Base-by-base conservation (phyloP, 2,888 invertebrate genomes). In the Himalopsyche kuldschensis region DNA sequence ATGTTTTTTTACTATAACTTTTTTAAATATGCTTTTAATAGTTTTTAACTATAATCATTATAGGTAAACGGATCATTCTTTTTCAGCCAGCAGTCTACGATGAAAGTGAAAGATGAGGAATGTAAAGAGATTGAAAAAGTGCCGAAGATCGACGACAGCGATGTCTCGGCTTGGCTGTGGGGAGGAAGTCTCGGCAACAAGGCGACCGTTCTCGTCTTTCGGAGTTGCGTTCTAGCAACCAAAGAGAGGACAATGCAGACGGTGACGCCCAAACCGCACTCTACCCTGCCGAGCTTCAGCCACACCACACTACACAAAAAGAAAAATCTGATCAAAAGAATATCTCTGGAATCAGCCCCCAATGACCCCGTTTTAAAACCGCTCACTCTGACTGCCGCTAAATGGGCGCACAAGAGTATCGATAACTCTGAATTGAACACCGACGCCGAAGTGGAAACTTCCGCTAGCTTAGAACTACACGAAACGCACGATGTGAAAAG, bases 141-240 rank as follows among this genome's bases (percentile, higher is more conserved):
- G 10, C 79, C 84, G 76, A 82, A 63, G 17, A 41, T 46, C 10
- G 75, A 46, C 30, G 63, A 85, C 76, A 79, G 63, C 4, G 84
- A 84, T 24, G 20, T 79, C 27, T 78, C 90, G 11, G 91, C 91
- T 87, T 94, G 94, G 94, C 88, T 94, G 81, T 91, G 93, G 46
- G 93, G 93, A 81, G 94, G 94, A 24, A 91, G 90, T 35, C 87
- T 93, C 86, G 95, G 95, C 27, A 92, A 94, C 1, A 93, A 93
- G 83, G 93, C 92, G 81, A 92, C 95, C 4, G 93, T 94, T 78
- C 90, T 95, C 81, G 92, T 95, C 78, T 95, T 95, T 89, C 91
- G 94, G 87, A 94, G 95, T 87, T 93, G 93, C 86, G 94, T 94
- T 75, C 89, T 94, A 85, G 94, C 94, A 0, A 88, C 89, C 0